Percentiles rank a stretch among this genome's conserved stretches.
Conservation (phyloP, 2,888 invertebrate species). For the Fissipunctia ypsillon region DNA sequence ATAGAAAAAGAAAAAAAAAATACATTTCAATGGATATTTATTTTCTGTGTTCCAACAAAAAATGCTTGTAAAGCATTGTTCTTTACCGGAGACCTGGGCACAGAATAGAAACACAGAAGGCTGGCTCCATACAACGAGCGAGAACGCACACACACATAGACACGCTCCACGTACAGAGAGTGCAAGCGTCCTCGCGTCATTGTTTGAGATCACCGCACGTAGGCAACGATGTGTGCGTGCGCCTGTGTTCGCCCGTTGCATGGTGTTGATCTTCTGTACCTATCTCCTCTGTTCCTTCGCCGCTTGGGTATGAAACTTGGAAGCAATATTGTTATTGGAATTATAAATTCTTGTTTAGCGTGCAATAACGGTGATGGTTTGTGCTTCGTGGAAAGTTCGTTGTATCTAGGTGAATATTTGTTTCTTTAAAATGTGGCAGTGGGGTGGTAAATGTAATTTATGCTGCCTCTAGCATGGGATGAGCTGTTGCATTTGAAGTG, state of each 20-base stretch:
- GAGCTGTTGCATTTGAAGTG: neutral
- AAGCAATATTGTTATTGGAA: constrained; percentile 55
- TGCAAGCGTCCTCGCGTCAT: no score
- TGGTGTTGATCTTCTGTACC: neutral
- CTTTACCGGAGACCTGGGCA: constrained; percentile 9
- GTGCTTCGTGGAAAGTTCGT: constrained; percentile 33
- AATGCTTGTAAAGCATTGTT: constrained; percentile 49
- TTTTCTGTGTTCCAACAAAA: constrained; percentile 53
- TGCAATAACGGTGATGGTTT: constrained; percentile 72
- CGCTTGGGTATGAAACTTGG: constrained; percentile 21
- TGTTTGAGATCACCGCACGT: no score
- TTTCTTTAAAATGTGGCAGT: constrained; percentile 13
- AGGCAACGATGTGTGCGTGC: neutral
- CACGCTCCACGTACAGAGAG: no score
- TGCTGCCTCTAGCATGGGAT: neutral
- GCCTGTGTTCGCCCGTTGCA: fast-evolving
- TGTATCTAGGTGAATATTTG: constrained; percentile 11
- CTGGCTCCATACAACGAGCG: no score
- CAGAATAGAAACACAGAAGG: constrained; percentile 17
- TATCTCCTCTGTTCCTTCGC: constrained; percentile 2
- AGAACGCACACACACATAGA: neutral
- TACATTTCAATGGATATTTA: constrained; percentile 58
- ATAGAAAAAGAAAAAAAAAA: constrained; percentile 36
- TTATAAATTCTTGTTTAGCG: constrained; percentile 61
- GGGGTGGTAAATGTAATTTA: neutral